Conservation (phyloP, 2,797 vertebrate species). For the Pantherophis vulpinus region DNA sequence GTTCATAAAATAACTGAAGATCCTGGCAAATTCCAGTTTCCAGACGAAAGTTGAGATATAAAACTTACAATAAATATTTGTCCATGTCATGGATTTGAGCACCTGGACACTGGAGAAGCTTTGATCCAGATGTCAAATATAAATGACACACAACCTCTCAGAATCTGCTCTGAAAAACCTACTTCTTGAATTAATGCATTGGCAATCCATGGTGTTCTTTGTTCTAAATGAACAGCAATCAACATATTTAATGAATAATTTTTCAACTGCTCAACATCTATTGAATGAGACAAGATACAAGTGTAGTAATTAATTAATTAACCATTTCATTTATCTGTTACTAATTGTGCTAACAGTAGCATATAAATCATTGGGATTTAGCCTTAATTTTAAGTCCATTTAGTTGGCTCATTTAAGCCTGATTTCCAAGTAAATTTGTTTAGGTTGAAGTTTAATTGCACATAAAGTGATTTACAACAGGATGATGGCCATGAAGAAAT, state of each 20-base stretch:
- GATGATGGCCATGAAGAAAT: background rate
- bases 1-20: background rate
- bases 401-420: background rate
- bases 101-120: background rate
- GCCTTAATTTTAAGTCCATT: background rate
- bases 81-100: background rate
- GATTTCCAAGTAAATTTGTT: background rate
- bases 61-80: background rate
- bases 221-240: background rate
- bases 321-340: background rate
- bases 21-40: background rate
- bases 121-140: background rate
- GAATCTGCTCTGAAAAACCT: background rate
- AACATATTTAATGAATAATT: background rate
- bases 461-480: background rate
- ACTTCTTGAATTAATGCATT: background rate
- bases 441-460: background rate
- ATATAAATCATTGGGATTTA: background rate
- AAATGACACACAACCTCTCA: background rate
- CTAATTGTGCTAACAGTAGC: background rate
- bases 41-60: background rate
- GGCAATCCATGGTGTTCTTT: background rate
- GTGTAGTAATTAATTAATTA: background rate
- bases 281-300: background rate
- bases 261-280: background rate